Base-by-base conservation (phyloP, 2,888 invertebrate genomes). In the Sinohyriopsis cumingii region DNA sequence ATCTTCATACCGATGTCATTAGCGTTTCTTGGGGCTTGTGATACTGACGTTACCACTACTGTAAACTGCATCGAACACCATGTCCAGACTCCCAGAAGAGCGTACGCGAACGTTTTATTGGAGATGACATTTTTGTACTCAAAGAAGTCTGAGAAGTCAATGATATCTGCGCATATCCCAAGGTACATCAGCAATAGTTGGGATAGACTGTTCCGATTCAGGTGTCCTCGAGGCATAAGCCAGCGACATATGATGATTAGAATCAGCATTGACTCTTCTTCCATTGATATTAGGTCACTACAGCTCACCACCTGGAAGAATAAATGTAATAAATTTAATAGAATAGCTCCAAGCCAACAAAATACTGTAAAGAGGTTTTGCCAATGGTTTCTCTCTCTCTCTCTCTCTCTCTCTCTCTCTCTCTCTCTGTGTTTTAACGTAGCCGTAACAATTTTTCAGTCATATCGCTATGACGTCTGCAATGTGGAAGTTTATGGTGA, bases 241-340 rank as follows among this genome's bases (percentile, higher is more conserved):
- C 77, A 77, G 25, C 77, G 75, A 56, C 73, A 73, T 22, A 77
- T 19, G 28, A 77, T 77, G 19, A 77, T 57, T 9, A 75, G 59
- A 64, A 77, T 71, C 77, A 77, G 75, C 77, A 77, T 77, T 0
- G 75, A 73, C 67, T 77, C 75, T 54, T 77, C 75, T 55, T 75
- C 19, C 7, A 75, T 55, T 7, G 73, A 69, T 28, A 67, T 59
- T 22, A 61, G 18, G 45, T 67, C 64, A 28, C 5, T 28, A 28
- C 28, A 28, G 28, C 28, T 28, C 28, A 28, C 28, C 28, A 28
- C 28, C 28, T 28, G 28, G 28, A 2, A 5, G 28, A 5, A 28
- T 28, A 28, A 28, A 28, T 28, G 28, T 28, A 28, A 28, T 28
- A 28, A 2, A 28, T 28, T 28, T 28, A 28, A 28, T 5, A 28